Conservation (phyloP, 2,797 vertebrate species). For the Coluber constrictor region DNA sequence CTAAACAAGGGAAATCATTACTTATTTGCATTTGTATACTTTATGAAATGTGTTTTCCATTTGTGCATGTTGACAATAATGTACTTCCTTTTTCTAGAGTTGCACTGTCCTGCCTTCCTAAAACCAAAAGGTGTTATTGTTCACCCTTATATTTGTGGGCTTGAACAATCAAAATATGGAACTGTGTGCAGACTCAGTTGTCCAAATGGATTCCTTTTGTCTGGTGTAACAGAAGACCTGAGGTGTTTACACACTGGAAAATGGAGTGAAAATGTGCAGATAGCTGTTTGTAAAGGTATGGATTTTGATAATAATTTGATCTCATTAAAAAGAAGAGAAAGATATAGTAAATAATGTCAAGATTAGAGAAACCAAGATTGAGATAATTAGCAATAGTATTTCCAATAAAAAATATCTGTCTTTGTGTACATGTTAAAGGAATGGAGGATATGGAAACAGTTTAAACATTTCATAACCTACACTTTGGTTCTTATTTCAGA, state of each 20-base stretch:
- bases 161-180: constrained; percentile 73
- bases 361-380: background rate
- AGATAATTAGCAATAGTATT: background rate
- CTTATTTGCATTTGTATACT: background rate
- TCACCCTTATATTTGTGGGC: constrained; percentile 80
- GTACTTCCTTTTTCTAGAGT: constrained; percentile 72
- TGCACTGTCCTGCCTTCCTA: constrained; percentile 77
- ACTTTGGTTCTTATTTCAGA: background rate
- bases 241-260: constrained; percentile 83
- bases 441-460: background rate
- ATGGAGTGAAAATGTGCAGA: constrained; percentile 83
- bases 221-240: constrained; percentile 76
- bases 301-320: constrained; percentile 14
- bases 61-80: background rate
- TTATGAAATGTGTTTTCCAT: background rate
- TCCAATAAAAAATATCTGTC: background rate
- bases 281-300: constrained; percentile 85
- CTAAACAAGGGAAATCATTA: background rate
- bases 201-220: constrained; percentile 81
- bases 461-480: background rate
- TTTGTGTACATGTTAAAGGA: background rate
- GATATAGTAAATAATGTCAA: background rate
- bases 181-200: constrained; percentile 83
- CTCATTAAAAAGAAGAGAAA: background rate
- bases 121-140: constrained; percentile 74